phyloP scores from a whole-genome alignment of 2,113 vertebrate genomes.

The Ciconia maguari region DNA sequence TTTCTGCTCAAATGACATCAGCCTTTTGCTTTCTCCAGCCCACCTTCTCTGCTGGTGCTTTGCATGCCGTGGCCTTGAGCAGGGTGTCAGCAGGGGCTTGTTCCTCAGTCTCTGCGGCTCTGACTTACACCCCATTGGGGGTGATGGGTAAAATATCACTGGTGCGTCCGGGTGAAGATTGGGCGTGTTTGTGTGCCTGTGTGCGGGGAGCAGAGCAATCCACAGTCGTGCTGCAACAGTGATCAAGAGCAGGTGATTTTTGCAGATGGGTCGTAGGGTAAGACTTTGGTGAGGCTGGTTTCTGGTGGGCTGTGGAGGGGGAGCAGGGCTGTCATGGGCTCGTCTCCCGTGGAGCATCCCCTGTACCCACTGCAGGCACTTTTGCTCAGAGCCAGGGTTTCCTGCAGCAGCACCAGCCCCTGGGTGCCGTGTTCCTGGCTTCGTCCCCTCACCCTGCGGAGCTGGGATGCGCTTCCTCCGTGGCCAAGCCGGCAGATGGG shows the following conservation, averaged over 20 bases:
- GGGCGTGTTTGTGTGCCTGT: not conserved
- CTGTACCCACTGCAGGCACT: fast-evolving
- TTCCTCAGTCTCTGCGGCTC: fast-evolving
- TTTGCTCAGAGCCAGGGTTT: fast-evolving
- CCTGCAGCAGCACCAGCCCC: too few relatives aligned
- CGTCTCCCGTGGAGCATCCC: not conserved
- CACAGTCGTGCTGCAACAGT: fast-evolving
- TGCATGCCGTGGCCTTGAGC: fast-evolving
- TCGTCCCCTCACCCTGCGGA: not conserved
- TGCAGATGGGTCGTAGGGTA: not conserved
- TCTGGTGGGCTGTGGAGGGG: not conserved
- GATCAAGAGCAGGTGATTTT: not conserved
- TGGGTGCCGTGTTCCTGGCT: not conserved
- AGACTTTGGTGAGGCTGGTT: not conserved
- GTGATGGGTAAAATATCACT: not conserved
- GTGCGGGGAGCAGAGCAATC: not conserved
- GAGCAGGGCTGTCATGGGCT: not conserved
- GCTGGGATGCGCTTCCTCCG: not conserved
- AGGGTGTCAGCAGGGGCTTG: not conserved
- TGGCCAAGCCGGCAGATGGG: conserved; percentile 45
- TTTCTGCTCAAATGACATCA: not conserved
- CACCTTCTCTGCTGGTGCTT: not conserved
- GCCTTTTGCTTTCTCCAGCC: not conserved
- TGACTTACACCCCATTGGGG: not conserved
- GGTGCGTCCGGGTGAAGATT: fast-evolving